Percentiles rank a stretch among this genome's conserved stretches.
Conservation (phyloP, 2,888 invertebrate genomes). For the Drosophila paranaensis region DNA sequence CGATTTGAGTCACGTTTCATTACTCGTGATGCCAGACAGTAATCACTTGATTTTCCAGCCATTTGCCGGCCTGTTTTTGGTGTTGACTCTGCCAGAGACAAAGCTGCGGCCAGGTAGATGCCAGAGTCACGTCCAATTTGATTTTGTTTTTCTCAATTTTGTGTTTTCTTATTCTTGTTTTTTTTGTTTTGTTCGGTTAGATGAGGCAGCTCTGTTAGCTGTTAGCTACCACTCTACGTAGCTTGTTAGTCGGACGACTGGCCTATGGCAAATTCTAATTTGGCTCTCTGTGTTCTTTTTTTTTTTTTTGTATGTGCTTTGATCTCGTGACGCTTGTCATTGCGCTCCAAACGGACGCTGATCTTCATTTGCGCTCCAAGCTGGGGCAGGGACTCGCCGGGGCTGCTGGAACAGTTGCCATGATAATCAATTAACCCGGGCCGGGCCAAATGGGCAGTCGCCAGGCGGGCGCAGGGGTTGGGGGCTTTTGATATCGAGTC, state of each 20-base stretch:
- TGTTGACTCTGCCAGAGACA: constrained; percentile 35
- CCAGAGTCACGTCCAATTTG: constrained; percentile 42
- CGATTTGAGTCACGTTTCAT: constrained; percentile 82
- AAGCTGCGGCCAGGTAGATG: constrained; percentile 8
- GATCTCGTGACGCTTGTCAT: constrained; percentile 80
- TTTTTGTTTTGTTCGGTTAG: background rate
- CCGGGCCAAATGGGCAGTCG: constrained; percentile 51
- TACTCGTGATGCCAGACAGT: constrained; percentile 82
- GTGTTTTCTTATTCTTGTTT: background rate
- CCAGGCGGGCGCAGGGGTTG: constrained; percentile 16
- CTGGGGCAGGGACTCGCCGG: background rate
- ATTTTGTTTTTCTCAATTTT: constrained; percentile 10
- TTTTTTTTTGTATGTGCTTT: constrained; percentile 49
- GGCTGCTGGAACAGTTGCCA: constrained; percentile 26
- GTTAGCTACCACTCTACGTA: constrained; percentile 51
- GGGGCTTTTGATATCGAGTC: constrained; percentile 32
- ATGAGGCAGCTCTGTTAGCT: constrained; percentile 22
- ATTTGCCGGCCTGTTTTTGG: constrained; percentile 56
- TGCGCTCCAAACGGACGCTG: constrained; percentile 39
- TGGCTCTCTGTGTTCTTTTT: constrained; percentile 30
- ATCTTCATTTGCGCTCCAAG: constrained; percentile 50
- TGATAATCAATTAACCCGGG: constrained; percentile 77
- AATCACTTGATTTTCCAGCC: constrained; percentile 79
- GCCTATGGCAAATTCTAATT: constrained; percentile 66
- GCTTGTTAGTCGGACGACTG: constrained; percentile 32